A percentile compares a stretch with the other conserved stretches of the same genome.
phyloP scores from a whole-genome alignment of 1,140 invertebrate species.

The Onthophagus taurus region DNA sequence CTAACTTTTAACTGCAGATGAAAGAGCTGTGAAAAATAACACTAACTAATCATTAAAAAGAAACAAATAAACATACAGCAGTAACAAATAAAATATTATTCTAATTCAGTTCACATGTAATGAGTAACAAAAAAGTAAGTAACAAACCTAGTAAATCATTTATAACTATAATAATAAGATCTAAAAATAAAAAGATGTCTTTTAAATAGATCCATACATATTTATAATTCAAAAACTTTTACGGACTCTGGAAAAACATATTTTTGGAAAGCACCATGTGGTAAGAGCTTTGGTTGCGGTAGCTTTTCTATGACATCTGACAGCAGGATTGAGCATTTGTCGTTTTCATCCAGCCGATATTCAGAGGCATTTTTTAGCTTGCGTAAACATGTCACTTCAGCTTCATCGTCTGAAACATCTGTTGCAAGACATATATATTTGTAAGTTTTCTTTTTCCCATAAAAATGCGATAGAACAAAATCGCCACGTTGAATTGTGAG shows the following conservation, averaged over 20 bases:
- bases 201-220: neutral
- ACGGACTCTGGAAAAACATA: slow-evolving; percentile 1
- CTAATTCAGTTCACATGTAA: no score
- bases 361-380: slow-evolving; percentile 2
- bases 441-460: neutral
- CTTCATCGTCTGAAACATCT: slow-evolving; percentile 6
- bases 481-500: slow-evolving; percentile 1
- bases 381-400: slow-evolving; percentile 6
- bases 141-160: no score
- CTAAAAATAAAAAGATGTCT: neutral
- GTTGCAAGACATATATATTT: slow-evolving; percentile 1
- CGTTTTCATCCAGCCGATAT: neutral
- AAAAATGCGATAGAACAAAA: neutral
- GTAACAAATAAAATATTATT: no score
- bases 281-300: neutral
- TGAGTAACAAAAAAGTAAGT: no score
- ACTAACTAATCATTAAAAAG: no score
- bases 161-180: neutral
- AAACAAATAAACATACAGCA: no score
- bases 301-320: slow-evolving; percentile 3
- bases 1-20: no score
- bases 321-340: slow-evolving; percentile 2
- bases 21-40: no score
- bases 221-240: neutral
- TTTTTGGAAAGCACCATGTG: neutral